phyloP scores from a whole-genome alignment of 2,113 vertebrate genomes.

The Lucifuga dentata region DNA sequence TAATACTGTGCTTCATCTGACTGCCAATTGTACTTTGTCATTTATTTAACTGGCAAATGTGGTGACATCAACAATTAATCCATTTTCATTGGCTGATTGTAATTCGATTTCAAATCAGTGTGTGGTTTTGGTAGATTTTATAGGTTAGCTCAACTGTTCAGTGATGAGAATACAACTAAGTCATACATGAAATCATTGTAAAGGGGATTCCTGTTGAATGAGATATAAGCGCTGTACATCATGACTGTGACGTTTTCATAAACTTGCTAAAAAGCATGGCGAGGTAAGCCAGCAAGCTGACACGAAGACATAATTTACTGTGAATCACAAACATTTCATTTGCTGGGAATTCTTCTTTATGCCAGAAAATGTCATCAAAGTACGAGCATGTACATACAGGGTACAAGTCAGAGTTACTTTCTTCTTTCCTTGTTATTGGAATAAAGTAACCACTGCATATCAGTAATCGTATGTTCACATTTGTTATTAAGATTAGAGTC shows the following conservation, averaged over 20 bases:
- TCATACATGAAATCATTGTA: conserved; percentile 1
- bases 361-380: not conserved
- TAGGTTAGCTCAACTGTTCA: conserved; percentile 16
- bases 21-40: conserved; percentile 11
- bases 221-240: not conserved
- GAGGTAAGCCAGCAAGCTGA: too few species aligned
- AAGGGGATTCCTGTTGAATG: not conserved
- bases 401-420: conserved; percentile 27
- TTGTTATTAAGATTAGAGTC: too few species aligned
- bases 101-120: conserved; percentile 4
- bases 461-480: not conserved
- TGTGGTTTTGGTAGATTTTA: conserved; percentile 4
- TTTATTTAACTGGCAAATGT: conserved; percentile 3
- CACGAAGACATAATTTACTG: too few species aligned
- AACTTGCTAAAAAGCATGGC: too few species aligned
- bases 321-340: not conserved
- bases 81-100: conserved; percentile 2
- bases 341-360: not conserved
- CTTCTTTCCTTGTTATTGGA: conserved; percentile 28
- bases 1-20: not conserved
- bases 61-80: not conserved
- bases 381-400: conserved; percentile 42
- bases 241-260: too few species aligned
- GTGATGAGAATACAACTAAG: conserved; percentile 6
- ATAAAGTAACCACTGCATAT: conserved; percentile 42